Base-by-base conservation (phyloP, 2,113 vertebrate species). In the Columba janthina region DNA sequence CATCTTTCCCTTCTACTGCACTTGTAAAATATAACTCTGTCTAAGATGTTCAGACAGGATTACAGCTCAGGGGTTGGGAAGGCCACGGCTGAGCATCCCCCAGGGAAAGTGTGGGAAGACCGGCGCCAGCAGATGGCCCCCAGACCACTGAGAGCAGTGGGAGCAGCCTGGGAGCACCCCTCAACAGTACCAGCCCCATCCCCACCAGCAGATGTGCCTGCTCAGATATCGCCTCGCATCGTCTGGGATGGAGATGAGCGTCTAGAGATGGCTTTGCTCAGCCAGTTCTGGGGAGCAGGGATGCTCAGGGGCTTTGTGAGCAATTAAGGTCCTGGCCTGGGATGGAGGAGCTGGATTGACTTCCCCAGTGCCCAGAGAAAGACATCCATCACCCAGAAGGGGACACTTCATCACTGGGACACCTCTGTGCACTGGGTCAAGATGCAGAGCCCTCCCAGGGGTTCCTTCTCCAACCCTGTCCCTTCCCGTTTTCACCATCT, bases 21-120 rank as follows among this genome's bases (percentile, higher is more conserved):
- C 50, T 10, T 61, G n/a, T 90, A 65, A 88, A 86, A 73, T 44
- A 44, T 10, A 66, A 40, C 91, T 69, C 75, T 0, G 1, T n/a
- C 57, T 58, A 36, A 90, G 86, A 76, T 36, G 56, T n/a, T 89
- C 64, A 70, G 87, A 84, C 84, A 77, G 84, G 89, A 76, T 31
- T 88, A 71, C 71, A 69, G 75, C 0, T 0, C 62, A 26, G 53
- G 70, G 82, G 88, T 93, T 6, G 0, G 57, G 38, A 85, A 96
- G 88, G 78, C 78, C 61, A 11, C 0, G 2, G 70, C 88, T 42
- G 38, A 94, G 88, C 66, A 82, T 85, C 22, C 85, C 78, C 71
- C 0, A 0, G 83, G 82, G 82, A 94, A 29, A 90, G 82, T 4
- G 29, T 96, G 94, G 91, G 93, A 96, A 96, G 78, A 38, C 34